Evolutionary conservation across 1,140 invertebrate genomes (phyloP), one percentile per base, ranked within the genome.

Genomic region (Bombus waltoni): DNA sequence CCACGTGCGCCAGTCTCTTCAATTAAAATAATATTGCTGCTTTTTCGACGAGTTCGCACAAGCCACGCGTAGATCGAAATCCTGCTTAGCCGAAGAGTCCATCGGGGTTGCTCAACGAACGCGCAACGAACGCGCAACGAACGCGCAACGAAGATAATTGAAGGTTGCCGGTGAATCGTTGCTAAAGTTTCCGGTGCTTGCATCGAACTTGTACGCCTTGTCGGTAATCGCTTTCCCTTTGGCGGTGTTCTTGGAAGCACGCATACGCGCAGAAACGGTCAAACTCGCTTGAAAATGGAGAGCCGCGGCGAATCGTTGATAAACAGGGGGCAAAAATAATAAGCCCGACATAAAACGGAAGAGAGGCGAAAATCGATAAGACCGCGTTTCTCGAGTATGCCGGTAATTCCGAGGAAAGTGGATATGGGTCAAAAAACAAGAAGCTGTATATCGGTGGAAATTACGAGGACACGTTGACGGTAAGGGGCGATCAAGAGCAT

Each of bases 401-500:
- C 11, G n/a, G 4, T 42, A 35, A 38, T 70, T 72, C 44, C 18
- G 9, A 1, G 28, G 47, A 82, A 82, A 82, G 44, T 22, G 35
- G 71, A 82, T 74, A 25, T 62, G 71, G 70, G 80, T 82, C 57
- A 40, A 62, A 62, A 40, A 74, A 71, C 28, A 42, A 42, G 13
- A 38, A 42, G 70, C 53, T 72, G 38, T 53, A 42, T 53, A 65
- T 70, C 73, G 75, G 62, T 59, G 62, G 9, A 42, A 83, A 78
- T 78, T 75, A 70, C 82, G 62, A 73, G 47, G 74, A 57, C 3
- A 38, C 57, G 57, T 79, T 35, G 35, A 87, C 66, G 62, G n/a
- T 25, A 74, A 72, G 79, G 71, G 70, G 72, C 47, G 70, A 76
- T 81, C 44, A 87, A 87, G 84, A 88, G 74, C 81, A 90, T 87